Conservation (phyloP, 2,113 vertebrate species). For the Lipotes vexillifer region DNA sequence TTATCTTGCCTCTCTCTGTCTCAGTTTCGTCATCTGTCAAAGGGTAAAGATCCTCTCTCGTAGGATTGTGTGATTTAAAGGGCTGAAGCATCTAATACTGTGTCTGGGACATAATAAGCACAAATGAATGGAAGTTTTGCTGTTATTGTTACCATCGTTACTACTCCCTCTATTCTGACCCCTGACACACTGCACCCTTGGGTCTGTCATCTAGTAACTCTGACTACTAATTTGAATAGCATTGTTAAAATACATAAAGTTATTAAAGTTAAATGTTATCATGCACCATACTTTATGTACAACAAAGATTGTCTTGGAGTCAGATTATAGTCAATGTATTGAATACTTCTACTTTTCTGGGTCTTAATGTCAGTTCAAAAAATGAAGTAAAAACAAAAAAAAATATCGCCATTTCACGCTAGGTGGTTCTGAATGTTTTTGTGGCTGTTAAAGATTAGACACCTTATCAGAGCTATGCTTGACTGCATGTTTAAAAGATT, state of each 20-base stretch:
- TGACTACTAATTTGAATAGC: neutral
- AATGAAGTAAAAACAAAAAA: neutral
- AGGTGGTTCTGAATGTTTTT: neutral
- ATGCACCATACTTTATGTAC: neutral
- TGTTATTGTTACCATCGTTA: neutral
- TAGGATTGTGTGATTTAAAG: neutral
- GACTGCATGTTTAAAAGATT: neutral
- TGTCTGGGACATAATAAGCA: neutral
- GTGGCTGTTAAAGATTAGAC: neutral
- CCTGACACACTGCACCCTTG: neutral
- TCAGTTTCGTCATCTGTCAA: neutral
- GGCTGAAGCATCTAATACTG: neutral
- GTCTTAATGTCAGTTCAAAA: neutral
- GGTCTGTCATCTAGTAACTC: neutral
- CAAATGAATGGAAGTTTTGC: neutral
- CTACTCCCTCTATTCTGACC: neutral
- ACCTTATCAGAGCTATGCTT: neutral
- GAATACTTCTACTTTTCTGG: neutral
- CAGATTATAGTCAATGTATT: neutral
- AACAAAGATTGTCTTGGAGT: neutral
- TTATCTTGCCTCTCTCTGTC: neutral
- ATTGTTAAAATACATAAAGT: neutral
- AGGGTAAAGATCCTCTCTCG: neutral
- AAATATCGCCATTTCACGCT: neutral
- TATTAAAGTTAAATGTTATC: neutral